Evolutionary conservation across 2,888 invertebrate species (phyloP).

Genomic region (Lepas anatifera): DNA sequence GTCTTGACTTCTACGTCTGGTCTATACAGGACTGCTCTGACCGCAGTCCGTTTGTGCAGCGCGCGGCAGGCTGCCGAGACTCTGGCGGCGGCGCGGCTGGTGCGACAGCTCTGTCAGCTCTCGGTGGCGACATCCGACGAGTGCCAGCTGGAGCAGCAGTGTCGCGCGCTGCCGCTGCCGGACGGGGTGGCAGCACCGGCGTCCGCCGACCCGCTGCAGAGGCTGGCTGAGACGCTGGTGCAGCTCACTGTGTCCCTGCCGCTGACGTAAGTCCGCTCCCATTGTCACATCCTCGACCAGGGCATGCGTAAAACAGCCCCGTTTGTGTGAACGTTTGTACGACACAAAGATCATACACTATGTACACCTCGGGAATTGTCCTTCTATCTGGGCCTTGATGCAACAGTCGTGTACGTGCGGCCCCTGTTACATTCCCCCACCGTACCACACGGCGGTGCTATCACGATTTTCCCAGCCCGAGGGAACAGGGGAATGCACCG

Average conservation of each 20-base stretch:
- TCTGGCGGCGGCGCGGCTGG: conserved; percentile 48
- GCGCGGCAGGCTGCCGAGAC: conserved; percentile 56
- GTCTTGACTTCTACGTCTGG: conserved; percentile 54
- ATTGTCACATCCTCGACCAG: too few relatives aligned
- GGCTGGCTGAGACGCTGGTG: conserved; percentile 14
- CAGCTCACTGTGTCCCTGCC: conserved; percentile 17
- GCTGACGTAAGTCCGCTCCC: conserved; percentile 22
- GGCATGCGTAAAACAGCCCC: too few relatives aligned
- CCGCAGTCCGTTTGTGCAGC: conserved; percentile 88
- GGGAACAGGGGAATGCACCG: too few relatives aligned
- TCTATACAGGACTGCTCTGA: too few relatives aligned
- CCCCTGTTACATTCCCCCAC: too few relatives aligned
- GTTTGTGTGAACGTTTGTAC: too few relatives aligned
- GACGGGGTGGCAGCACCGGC: conserved; percentile 20
- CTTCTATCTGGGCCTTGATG: too few relatives aligned
- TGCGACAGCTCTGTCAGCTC: conserved; percentile 21
- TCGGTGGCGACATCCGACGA: conserved; percentile 36
- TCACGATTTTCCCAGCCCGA: too few relatives aligned
- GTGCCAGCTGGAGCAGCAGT: conserved; percentile 37
- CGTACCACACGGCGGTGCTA: too few relatives aligned
- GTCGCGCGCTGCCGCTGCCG: conserved; percentile 17
- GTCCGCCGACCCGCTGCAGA: background rate
- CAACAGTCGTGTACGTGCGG: too few relatives aligned
- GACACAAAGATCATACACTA: too few relatives aligned
- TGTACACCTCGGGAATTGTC: too few relatives aligned